These are phyloP conservation scores for Pterois miles DNA, from an alignment of 2,797 vertebrate species.

Conservation along the genomic window DNA sequence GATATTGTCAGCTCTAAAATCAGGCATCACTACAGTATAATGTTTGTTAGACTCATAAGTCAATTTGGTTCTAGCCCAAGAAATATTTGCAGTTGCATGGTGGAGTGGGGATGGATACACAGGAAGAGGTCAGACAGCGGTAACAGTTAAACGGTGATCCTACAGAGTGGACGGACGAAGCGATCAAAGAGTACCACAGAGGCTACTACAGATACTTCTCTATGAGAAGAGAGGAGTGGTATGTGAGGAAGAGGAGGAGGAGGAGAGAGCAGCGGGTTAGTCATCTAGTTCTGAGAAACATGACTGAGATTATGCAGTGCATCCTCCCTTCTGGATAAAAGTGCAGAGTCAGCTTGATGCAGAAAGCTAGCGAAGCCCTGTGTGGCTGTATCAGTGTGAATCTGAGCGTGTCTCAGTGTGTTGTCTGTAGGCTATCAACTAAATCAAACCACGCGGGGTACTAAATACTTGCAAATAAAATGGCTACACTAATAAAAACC, in stretches of 20 bases:
- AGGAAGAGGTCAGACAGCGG: not conserved
- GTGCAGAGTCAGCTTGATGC: conserved; percentile 49
- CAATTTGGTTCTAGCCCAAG: too few relatives aligned
- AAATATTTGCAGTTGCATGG: too few relatives aligned
- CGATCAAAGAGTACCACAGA: not conserved
- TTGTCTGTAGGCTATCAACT: not conserved
- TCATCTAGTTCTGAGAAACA: conserved; percentile 44
- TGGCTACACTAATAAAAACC: not conserved
- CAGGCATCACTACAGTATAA: too few relatives aligned
- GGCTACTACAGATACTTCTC: not conserved
- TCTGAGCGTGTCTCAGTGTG: not conserved
- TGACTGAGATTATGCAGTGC: conserved; percentile 56
- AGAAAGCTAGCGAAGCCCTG: not conserved
- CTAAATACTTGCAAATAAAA: not conserved
- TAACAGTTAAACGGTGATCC: not conserved
- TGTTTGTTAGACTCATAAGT: too few relatives aligned
- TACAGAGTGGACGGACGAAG: not conserved
- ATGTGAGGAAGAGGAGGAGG: conserved; percentile 12
- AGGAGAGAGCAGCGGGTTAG: conserved; percentile 37
- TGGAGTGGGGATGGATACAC: too few relatives aligned
- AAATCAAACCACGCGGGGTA: not conserved
- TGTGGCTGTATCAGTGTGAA: conserved; percentile 24
- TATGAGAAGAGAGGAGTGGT: conserved; percentile 1
- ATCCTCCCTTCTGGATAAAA: conserved; percentile 53
- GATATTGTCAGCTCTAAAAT: too few relatives aligned